Conservation (phyloP, 2,888 invertebrate species). For the Nephrotoma guestfalica region DNA sequence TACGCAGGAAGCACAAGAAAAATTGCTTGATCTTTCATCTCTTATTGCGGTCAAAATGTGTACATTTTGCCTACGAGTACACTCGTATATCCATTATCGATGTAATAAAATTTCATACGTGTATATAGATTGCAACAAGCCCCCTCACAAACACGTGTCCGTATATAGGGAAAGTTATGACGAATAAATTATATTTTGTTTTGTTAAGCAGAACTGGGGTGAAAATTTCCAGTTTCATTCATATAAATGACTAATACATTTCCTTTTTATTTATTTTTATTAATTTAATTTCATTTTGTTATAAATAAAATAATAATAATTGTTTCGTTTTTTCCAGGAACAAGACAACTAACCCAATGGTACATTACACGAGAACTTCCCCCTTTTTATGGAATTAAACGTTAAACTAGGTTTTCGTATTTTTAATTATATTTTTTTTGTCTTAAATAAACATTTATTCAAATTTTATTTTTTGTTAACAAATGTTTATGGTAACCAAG, state of each 20-base stretch:
- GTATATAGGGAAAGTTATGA: background rate
- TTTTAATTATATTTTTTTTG: background rate
- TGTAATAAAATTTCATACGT: too few species aligned
- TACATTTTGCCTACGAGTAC: background rate
- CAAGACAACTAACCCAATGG: background rate
- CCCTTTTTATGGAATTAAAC: background rate
- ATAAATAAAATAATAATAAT: background rate
- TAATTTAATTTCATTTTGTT: background rate
- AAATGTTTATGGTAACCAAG: background rate
- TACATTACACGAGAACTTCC: background rate
- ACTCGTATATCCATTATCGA: background rate
- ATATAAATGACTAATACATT: background rate
- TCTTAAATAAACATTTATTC: background rate
- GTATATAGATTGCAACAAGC: background rate
- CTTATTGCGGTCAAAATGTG: background rate
- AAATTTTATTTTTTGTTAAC: background rate
- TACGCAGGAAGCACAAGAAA: background rate
- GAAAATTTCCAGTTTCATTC: background rate
- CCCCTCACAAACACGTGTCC: background rate
- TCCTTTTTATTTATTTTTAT: background rate
- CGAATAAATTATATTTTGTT: background rate
- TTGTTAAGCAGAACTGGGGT: background rate
- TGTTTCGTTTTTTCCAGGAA: background rate
- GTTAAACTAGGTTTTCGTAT: background rate
- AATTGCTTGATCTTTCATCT: background rate